A percentile compares a stretch with the other conserved stretches of the same genome.
Conservation (phyloP, 2,888 invertebrate genomes). For the Agonopterix arenella region DNA sequence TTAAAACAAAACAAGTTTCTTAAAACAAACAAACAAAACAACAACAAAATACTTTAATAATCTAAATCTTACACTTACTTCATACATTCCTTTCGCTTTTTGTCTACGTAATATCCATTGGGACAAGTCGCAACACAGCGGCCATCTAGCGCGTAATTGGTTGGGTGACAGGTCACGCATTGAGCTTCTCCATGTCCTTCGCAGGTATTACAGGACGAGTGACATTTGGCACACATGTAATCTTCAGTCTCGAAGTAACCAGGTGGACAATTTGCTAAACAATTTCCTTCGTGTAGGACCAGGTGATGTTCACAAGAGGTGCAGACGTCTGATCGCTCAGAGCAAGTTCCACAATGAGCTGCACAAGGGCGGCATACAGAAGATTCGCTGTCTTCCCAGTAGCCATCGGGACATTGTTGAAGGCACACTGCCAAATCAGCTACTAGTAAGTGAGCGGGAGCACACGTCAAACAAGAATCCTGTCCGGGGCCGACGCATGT, state of each 20-base stretch:
- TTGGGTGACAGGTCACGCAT: constrained; percentile 88
- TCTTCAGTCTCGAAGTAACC: constrained; percentile 92
- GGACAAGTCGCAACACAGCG: constrained; percentile 85
- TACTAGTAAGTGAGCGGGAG: constrained; percentile 88
- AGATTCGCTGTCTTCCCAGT: constrained; percentile 86
- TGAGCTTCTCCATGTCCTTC: constrained; percentile 85
- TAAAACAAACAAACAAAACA: no score
- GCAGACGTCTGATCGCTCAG: constrained; percentile 88
- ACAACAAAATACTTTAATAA: not conserved
- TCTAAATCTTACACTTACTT: constrained; percentile 49
- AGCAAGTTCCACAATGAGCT: constrained; percentile 90
- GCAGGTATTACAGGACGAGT: constrained; percentile 88
- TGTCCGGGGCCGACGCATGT: constrained; percentile 93
- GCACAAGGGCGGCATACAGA: constrained; percentile 91
- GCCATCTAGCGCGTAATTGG: constrained; percentile 83
- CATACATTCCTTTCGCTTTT: constrained; percentile 87
- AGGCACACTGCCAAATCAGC: constrained; percentile 91
- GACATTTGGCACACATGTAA: constrained; percentile 89
- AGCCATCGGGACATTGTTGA: constrained; percentile 93
- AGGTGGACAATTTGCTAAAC: constrained; percentile 88
- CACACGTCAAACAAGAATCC: constrained; percentile 90
- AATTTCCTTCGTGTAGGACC: constrained; percentile 87
- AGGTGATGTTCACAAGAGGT: constrained; percentile 93
- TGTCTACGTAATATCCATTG: constrained; percentile 84
- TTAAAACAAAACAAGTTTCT: not conserved